Percentiles rank a stretch among this genome's conserved stretches.
These are phyloP conservation scores for Protonibea diacanthus DNA, from an alignment of 2,797 vertebrate genomes.

Conservation along the genomic window DNA sequence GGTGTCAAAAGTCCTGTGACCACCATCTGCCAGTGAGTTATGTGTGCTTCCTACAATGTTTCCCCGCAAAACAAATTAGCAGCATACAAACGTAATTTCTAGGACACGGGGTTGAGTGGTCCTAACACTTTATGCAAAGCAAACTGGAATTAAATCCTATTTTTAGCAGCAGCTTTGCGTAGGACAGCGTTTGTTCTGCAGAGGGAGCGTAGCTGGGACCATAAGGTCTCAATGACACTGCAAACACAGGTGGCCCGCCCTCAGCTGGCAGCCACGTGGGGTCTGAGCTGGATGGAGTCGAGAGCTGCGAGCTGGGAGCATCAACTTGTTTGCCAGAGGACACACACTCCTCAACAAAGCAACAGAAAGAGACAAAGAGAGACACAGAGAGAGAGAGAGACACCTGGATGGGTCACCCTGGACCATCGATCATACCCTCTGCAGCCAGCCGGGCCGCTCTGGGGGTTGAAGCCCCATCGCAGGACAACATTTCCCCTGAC, in stretches of 20 bases:
- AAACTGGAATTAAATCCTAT: constrained; percentile 38
- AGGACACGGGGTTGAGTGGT: constrained; percentile 35
- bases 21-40: not conserved
- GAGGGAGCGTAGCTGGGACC: constrained; percentile 43
- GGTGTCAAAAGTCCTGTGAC: not conserved
- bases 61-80: constrained; percentile 21
- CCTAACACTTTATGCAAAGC: constrained; percentile 48
- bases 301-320: constrained; percentile 10
- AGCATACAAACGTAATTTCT: constrained; percentile 8
- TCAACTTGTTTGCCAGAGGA: constrained; percentile 67
- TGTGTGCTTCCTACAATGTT: not conserved
- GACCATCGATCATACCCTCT: constrained; percentile 66
- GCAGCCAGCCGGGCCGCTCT: constrained; percentile 39
- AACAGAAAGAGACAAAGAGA: constrained; percentile 15
- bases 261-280: constrained; percentile 59
- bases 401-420: constrained; percentile 75
- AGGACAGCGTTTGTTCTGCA: constrained; percentile 43
- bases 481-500: constrained; percentile 76
- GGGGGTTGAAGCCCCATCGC: constrained; percentile 41
- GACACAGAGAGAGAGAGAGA: constrained; percentile 37
- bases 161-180: constrained; percentile 47
- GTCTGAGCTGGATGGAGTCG: constrained; percentile 41
- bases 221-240: constrained; percentile 77
- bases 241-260: constrained; percentile 67
- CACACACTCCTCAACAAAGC: constrained; percentile 32